These are phyloP conservation scores for Streptopelia turtur DNA, from an alignment of 2,797 vertebrate species.

Conservation along the genomic window DNA sequence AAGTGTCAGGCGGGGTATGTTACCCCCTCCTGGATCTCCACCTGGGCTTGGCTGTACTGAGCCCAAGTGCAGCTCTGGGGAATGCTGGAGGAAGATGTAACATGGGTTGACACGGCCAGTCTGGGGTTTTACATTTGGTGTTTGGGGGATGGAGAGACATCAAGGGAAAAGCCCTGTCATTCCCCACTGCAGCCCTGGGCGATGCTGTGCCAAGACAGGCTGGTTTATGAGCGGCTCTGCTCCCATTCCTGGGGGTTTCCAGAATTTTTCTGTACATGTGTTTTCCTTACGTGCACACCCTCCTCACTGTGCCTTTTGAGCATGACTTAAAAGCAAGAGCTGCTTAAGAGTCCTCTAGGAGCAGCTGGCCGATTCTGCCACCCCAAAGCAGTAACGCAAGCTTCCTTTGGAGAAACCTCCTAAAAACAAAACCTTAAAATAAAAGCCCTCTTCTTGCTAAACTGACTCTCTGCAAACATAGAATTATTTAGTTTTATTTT, in stretches of 20 bases:
- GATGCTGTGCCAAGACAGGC: not conserved
- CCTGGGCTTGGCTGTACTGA: not conserved
- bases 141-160: not conserved
- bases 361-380: not conserved
- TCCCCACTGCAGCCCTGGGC: not conserved
- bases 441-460: not conserved
- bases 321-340: not conserved
- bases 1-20: not conserved
- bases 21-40: not conserved
- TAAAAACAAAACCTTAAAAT: constrained; percentile 45
- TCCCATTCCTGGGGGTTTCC: not conserved
- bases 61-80: not conserved
- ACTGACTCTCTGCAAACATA: not conserved
- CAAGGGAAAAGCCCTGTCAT: not conserved
- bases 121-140: not conserved
- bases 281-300: not conserved
- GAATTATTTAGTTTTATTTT: constrained; percentile 17
- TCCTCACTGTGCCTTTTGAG: not conserved
- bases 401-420: constrained; percentile 27
- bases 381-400: not conserved
- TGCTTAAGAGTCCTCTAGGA: not conserved
- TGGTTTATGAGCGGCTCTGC: not conserved
- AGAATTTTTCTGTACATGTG: not conserved
- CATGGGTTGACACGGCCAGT: fast-evolving
- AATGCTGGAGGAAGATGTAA: fast-evolving